A percentile compares a stretch with the other conserved stretches of the same genome.
Conservation (phyloP, 2,113 vertebrate species). For the Cepphus grylle region DNA sequence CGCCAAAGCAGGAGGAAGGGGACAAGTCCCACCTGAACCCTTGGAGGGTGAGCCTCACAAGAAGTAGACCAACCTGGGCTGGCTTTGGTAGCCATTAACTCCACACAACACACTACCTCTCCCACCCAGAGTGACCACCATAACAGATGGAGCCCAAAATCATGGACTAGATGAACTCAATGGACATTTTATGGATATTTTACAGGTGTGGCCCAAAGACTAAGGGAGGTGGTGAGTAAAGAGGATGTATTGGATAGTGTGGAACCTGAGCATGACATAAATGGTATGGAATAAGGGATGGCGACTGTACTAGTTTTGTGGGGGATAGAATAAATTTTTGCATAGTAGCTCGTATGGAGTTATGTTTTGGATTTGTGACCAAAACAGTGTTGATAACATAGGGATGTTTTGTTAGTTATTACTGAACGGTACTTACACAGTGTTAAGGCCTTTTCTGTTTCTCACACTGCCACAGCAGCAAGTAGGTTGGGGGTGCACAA, state of each 20-base stretch:
- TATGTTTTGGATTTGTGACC: background rate
- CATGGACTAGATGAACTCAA: background rate
- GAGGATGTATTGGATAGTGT: background rate
- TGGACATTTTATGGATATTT: background rate
- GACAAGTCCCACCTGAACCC: background rate
- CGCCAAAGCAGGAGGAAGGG: rapidly evolving
- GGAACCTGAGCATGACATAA: background rate
- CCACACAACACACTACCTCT: background rate
- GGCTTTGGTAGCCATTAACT: background rate
- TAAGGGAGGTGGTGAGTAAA: too few species aligned
- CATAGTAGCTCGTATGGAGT: background rate
- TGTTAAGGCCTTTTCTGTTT: background rate
- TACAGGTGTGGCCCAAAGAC: background rate
- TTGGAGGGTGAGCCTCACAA: background rate
- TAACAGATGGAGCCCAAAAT: background rate
- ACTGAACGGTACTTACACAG: background rate
- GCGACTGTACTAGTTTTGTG: background rate
- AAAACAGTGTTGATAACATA: background rate
- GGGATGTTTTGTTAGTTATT: background rate
- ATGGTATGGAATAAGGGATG: background rate
- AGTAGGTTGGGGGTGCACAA: background rate
- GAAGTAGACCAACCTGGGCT: background rate
- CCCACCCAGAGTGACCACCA: background rate
- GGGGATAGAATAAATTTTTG: background rate
- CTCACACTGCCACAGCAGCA: too few species aligned